Evolutionary conservation across 1,140 invertebrate species (phyloP).

Genomic region (Liolophura sinensis): DNA sequence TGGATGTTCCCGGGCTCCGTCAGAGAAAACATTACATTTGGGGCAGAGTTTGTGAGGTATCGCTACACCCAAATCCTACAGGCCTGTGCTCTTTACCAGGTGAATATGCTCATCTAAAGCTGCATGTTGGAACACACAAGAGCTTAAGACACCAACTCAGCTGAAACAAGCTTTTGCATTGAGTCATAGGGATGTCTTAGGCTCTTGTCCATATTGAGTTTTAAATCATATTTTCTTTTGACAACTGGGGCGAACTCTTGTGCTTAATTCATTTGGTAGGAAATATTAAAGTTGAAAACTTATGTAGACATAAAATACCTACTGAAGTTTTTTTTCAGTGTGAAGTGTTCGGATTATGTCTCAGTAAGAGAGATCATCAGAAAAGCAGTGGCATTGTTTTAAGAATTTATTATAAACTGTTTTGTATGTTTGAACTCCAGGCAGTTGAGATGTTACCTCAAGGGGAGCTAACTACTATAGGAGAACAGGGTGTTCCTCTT

Average conservation of each 20-base stretch:
- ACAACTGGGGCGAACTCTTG: too few relatives aligned
- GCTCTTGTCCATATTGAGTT: too few relatives aligned
- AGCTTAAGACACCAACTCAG: too few relatives aligned
- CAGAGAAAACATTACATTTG: slow-evolving; percentile 91
- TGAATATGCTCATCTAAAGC: too few relatives aligned
- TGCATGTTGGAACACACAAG: too few relatives aligned
- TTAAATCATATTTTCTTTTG: not conserved
- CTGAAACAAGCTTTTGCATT: too few relatives aligned
- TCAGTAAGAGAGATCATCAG: slow-evolving; percentile 26
- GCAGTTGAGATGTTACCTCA: slow-evolving; percentile 29
- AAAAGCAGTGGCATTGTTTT: slow-evolving; percentile 54
- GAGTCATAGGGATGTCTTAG: too few relatives aligned
- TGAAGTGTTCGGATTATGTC: slow-evolving; percentile 34
- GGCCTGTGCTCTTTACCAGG: slow-evolving; percentile 75
- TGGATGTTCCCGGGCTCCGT: slow-evolving; percentile 90
- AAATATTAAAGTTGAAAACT: too few relatives aligned
- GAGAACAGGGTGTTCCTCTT: slow-evolving; percentile 73
- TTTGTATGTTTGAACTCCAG: slow-evolving; percentile 8
- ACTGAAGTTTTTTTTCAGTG: not conserved
- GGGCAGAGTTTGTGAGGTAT: slow-evolving; percentile 73
- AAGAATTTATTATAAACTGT: slow-evolving; percentile 29
- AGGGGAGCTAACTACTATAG: slow-evolving; percentile 62
- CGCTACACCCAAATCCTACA: slow-evolving; percentile 75
- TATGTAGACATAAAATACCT: not conserved
- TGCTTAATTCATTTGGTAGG: too few relatives aligned